Conservation (phyloP, 2,797 vertebrate genomes). For the Trematomus bernacchii region DNA sequence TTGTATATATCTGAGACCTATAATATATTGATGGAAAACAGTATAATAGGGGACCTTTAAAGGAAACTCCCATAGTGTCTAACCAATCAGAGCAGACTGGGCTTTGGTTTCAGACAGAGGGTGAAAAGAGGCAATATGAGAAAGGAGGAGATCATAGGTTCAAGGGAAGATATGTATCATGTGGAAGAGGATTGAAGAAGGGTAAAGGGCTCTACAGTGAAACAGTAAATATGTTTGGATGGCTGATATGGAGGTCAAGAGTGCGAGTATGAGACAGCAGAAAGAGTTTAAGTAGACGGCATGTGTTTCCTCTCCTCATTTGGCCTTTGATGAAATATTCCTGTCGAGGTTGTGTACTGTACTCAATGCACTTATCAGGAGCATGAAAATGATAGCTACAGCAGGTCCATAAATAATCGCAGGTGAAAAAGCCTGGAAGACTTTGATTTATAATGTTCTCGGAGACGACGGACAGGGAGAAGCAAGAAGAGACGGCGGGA, state of each 20-base stretch:
- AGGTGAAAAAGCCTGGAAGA: conserved; percentile 47
- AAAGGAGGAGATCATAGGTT: conserved; percentile 2
- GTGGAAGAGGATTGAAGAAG: not conserved
- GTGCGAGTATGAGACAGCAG: not conserved
- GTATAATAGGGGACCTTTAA: no score
- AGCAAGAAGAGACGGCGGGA: conserved; percentile 32
- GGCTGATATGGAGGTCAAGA: not conserved
- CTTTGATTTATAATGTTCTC: conserved; percentile 62
- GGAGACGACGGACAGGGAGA: conserved; percentile 56
- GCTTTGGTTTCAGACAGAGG: no score
- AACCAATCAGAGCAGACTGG: no score
- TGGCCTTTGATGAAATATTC: conserved; percentile 59
- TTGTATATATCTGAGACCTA: no score
- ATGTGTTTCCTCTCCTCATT: conserved; percentile 49
- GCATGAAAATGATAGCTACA: conserved; percentile 56
- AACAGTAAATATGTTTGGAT: not conserved
- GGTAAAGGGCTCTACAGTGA: not conserved
- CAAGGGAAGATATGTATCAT: not conserved
- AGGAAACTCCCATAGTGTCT: no score
- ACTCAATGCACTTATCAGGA: conserved; percentile 61
- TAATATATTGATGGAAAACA: no score
- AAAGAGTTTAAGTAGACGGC: conserved; percentile 35
- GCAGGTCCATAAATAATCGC: conserved; percentile 68
- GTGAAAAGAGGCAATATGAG: no score
- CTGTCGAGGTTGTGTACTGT: conserved; percentile 58